A percentile compares a stretch with the other conserved stretches of the same genome.
Evolutionary conservation across 2,113 vertebrate species (phyloP).

Genomic region (Neomonachus schauinslandi): DNA sequence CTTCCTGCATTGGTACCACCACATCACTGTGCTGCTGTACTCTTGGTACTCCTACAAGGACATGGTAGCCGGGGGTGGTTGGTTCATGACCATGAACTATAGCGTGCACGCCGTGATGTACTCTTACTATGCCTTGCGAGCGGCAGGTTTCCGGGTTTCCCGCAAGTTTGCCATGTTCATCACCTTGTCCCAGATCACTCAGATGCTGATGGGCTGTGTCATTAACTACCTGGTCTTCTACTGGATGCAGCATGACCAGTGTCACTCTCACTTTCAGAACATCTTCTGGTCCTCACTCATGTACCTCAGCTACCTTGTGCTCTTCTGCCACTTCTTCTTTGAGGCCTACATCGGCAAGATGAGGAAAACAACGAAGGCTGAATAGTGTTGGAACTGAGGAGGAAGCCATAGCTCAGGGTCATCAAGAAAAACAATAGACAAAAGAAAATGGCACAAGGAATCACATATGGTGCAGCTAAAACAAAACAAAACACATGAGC

Average conservation of each 20-base stretch:
- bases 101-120: slow-evolving; percentile 99
- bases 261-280: slow-evolving; percentile 97
- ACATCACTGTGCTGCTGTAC: slow-evolving; percentile 99
- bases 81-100: slow-evolving; percentile 99
- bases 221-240: slow-evolving; percentile 98
- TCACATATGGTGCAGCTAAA: slow-evolving; percentile 88
- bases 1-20: slow-evolving; percentile 99
- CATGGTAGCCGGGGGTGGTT: slow-evolving; percentile 99
- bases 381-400: slow-evolving; percentile 82
- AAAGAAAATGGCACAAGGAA: slow-evolving; percentile 90
- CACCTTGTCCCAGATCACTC: slow-evolving; percentile 98
- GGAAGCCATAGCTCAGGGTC: slow-evolving; percentile 90
- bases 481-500: slow-evolving; percentile 64
- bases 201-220: slow-evolving; percentile 98
- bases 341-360: slow-evolving; percentile 96
- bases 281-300: slow-evolving; percentile 99
- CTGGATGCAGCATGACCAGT: slow-evolving; percentile 99
- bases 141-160: slow-evolving; percentile 96
- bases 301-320: slow-evolving; percentile 99
- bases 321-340: slow-evolving; percentile 99
- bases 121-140: slow-evolving; percentile 97
- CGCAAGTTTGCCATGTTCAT: slow-evolving; percentile 99
- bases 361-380: slow-evolving; percentile 86
- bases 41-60: slow-evolving; percentile 99
- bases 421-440: slow-evolving; percentile 86